Percentiles rank a stretch among this genome's conserved stretches.
Conservation (phyloP, 2,113 vertebrate species). For the Nyctereutes procyonoides region DNA sequence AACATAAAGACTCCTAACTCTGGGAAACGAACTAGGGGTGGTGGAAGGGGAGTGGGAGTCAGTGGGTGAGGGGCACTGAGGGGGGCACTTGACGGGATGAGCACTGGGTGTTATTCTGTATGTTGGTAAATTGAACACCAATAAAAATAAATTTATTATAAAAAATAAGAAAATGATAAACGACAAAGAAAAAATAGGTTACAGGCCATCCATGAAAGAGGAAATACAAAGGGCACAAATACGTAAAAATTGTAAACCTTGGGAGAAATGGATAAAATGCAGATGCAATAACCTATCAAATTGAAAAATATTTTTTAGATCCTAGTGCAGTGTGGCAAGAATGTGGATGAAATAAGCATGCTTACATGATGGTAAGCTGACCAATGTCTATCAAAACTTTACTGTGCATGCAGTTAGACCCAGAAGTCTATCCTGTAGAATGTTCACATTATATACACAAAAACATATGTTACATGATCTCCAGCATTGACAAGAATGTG, state of each 20-base stretch:
- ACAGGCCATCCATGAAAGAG: not conserved
- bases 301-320: not conserved
- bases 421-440: not conserved
- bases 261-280: slow-evolving; percentile 33
- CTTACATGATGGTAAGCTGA: not conserved
- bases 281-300: slow-evolving; percentile 26
- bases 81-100: no score
- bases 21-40: no score
- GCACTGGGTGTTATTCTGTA: no score
- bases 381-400: not conserved
- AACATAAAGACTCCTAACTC: no score
- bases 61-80: no score
- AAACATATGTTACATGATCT: not conserved
- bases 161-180: slow-evolving; percentile 38
- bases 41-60: no score
- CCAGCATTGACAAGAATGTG: not conserved
- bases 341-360: not conserved
- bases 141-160: no score
- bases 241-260: not conserved
- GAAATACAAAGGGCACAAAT: not conserved
- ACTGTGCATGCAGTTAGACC: not conserved
- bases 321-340: not conserved
- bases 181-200: not conserved
- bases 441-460: not conserved
- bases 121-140: no score